These are phyloP conservation scores for Tenodera sinensis DNA, from an alignment of 2,888 invertebrate species.

Conservation along the genomic window DNA sequence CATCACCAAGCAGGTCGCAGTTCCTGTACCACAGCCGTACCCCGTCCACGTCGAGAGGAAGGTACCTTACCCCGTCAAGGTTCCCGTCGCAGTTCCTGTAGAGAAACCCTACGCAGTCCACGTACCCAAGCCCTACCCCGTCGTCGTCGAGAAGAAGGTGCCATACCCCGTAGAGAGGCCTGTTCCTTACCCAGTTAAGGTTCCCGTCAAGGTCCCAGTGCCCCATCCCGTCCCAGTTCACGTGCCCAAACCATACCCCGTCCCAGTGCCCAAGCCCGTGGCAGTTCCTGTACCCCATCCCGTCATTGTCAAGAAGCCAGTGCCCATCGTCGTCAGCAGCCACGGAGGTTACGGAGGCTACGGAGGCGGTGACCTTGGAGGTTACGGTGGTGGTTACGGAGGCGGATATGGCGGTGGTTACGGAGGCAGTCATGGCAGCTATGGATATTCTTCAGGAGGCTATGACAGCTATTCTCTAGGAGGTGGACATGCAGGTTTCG, in stretches of 20 bases:
- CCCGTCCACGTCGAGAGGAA: slow-evolving; percentile 37
- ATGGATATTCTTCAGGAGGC: neutral
- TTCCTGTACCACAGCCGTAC: slow-evolving; percentile 37
- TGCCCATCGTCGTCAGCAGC: slow-evolving; percentile 14
- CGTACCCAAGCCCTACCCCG: slow-evolving; percentile 38
- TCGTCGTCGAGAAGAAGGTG: slow-evolving; percentile 37
- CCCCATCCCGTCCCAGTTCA: slow-evolving; percentile 36
- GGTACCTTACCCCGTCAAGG: slow-evolving; percentile 37
- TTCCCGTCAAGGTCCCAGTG: slow-evolving; percentile 34
- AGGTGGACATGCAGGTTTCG: slow-evolving; percentile 31
- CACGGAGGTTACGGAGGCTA: slow-evolving; percentile 3
- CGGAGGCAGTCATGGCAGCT: slow-evolving; percentile 10
- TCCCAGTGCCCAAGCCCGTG: no score
- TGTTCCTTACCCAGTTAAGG: slow-evolving; percentile 29
- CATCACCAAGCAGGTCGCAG: slow-evolving; percentile 35
- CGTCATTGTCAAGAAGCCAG: slow-evolving; percentile 16
- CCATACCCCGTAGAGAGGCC: slow-evolving; percentile 33
- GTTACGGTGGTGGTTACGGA: neutral
- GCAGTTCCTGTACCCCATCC: slow-evolving; percentile 23
- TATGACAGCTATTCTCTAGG: slow-evolving; percentile 13
- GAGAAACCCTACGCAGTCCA: slow-evolving; percentile 37
- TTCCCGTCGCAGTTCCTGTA: slow-evolving; percentile 37
- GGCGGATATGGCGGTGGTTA: neutral
- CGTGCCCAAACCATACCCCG: no score
- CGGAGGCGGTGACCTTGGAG: neutral